Evolutionary conservation across 2,797 vertebrate species (phyloP), one percentile per base, ranked within the genome.

Genomic region (Pangasius sanitwongsei): DNA sequence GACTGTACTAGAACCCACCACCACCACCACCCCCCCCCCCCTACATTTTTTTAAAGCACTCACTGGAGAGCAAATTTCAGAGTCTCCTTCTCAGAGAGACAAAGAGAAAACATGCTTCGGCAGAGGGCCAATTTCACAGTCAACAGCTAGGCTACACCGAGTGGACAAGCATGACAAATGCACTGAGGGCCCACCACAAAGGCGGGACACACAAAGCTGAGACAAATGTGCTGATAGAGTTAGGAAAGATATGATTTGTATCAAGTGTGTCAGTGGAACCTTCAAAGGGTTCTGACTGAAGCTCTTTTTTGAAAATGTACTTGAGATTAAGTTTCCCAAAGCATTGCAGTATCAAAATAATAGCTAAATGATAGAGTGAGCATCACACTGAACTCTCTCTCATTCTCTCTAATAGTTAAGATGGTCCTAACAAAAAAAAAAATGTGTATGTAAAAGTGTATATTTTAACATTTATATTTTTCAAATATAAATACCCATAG

Each of bases 41-140:
- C 16, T 20, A 2, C 15, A n/a, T 4, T 18, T n/a, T 28, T 69
- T 34, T n/a, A 6, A 85, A 69, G n/a, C 67, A 28, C 67, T 28
- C 50, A 28, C 12, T 28, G 9, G 37, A 86, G 28, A 31, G 57
- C 7, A 88, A 53, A 88, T 15, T 67, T 48, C 12, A 23, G n/a
- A 70, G 20, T 69, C 63, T 80, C 25, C 50, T 57, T 88, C 81
- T 67, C 72, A n/a, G 72, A 41, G 31, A 83, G 53, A 90, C 72
- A 59, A 87, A 57, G 86, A 70, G 31, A 41, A 57, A 83, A 41
- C 61, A 87, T 72, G 63, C n/a, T 70, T 55, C 25, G 63, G 77
- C 89, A 85, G 89, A 89, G 85, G 80, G 53, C 61, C 67, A 84
- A 89, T 89, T 91, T 91, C 91, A 90, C 91, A 92, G 78, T 87